Base-by-base conservation (phyloP, 1,140 invertebrate species). In the Drosophila biarmipes region DNA sequence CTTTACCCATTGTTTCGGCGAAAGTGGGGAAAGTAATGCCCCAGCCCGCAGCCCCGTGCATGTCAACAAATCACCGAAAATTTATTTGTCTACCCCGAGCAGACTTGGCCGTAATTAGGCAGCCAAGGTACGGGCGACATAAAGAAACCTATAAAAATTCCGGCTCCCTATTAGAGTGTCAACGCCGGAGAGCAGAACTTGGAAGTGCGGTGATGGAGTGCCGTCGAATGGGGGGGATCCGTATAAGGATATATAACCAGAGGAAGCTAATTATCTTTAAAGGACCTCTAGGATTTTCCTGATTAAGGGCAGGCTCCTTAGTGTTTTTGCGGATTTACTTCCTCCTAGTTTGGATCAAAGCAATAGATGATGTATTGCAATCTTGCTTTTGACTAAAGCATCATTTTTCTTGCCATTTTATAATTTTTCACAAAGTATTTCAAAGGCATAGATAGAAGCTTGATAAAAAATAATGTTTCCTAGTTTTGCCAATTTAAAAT, bases 31-130 rank as follows among this genome's bases (percentile, higher is more conserved):
- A 66, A 43, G 55, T 61, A 85, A 85, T 86, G 77, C 63, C 46
- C 59, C 63, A 54, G 29, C 3, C 51, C 71, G 56, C 53, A 66
- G 34, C 17, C 52, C 29, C 29, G 8, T 31, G 49, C 71, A 74
- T 72, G 59, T 75, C 80, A 48, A 85, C 82, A 85, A 85, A 86
- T 85, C 81, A 86, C 81, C 73, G 78, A 54, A 73, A 86, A 86
- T 86, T 86, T 85, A 86, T 85, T 86, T 85, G 67, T 79, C 40
- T 48, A 40, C 53, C 43, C 42, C 19, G 40, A 40, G 40, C n/a
- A 53, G 62, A 27, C 64, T 29, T 35, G 63, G 49, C 56, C 67
- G 67, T 71, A 71, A 71, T 71, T 71, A 71, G 67, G 64, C 31
- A 71, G 29, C 54, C 66, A 48, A 69, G 37, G 58, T 62, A 19